phyloP scores from a whole-genome alignment of 2,888 invertebrate genomes.

The Micoletzkya japonica region DNA sequence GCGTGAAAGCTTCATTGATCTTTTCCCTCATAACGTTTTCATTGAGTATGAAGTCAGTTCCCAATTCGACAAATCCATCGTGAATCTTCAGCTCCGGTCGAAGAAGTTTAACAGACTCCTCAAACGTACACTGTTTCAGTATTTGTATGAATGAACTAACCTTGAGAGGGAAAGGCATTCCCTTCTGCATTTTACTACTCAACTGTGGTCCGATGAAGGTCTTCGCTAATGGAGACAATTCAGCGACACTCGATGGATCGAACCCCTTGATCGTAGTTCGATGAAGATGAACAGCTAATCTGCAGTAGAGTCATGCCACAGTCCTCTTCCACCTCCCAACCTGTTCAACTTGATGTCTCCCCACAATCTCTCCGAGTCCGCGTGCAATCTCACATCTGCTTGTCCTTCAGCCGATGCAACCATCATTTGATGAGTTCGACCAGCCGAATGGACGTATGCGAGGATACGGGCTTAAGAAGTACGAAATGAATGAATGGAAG shows the following conservation, averaged over 20 bases:
- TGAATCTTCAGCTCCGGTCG: constrained; percentile 47
- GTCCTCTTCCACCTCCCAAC: constrained; percentile 29
- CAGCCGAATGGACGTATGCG: constrained; percentile 48
- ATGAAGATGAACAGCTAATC: constrained; percentile 53
- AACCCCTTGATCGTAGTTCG: constrained; percentile 54
- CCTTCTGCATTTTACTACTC: constrained; percentile 51
- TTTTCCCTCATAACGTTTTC: constrained; percentile 46
- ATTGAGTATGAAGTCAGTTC: constrained; percentile 56
- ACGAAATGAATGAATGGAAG: constrained; percentile 2
- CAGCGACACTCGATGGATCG: constrained; percentile 51
- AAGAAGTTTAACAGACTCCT: constrained; percentile 56
- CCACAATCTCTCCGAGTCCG: constrained; percentile 33
- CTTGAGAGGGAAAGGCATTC: constrained; percentile 58
- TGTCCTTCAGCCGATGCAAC: constrained; percentile 59
- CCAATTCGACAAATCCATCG: constrained; percentile 54
- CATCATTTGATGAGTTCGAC: constrained; percentile 46
- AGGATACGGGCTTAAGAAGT: constrained; percentile 54
- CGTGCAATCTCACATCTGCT: constrained; percentile 52
- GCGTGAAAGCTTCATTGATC: constrained; percentile 49
- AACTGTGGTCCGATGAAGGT: constrained; percentile 59
- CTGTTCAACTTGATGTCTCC: constrained; percentile 56
- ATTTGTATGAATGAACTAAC: constrained; percentile 29
- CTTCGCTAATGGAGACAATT: constrained; percentile 59
- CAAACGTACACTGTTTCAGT: not conserved
- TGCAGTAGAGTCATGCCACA: not conserved